Base-by-base conservation (phyloP, 2,888 invertebrate species). In the Barypeithes pellucidus region DNA sequence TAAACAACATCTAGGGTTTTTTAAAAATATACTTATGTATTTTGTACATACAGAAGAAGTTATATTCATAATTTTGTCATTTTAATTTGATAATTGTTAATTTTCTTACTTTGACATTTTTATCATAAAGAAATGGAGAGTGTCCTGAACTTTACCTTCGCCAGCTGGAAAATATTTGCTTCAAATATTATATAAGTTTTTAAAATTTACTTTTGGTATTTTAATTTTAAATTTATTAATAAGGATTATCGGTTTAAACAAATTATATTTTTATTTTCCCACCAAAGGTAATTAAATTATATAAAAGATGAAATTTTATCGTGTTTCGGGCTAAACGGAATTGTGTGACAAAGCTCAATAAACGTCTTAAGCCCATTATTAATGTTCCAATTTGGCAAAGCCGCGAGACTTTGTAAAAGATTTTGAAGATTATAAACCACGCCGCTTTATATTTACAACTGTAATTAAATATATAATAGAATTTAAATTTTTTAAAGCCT, bases 371-470 rank as follows among this genome's bases (percentile, higher is more conserved):
- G 47, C 20, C 47, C 43, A 43, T 47, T 18, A 47, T 20, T 18
- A 47, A 47, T 47, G 47, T 47, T 47, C 47, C 47, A 47, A 20
- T 47, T 20, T 47, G 9, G 47, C 47, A 47, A 47, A 47, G 47
- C 20, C 47, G 47, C 18, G 5, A 11, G 20, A 12, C 18, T 47
- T 47, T 20, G 18, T 47, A 11, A 47, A 47, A 47, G 47, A 47
- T 47, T 47, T 47, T 47, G 18, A 47, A 47, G 47, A 47, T 20
- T 47, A 47, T 47, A 47, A 11, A 47, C 47, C 20, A 47, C 43
- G 3, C 7, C 43, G 43, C 43, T 43, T 43, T 43, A 16, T 2
- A 16, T n/a, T 43, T 39, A 12, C 39, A 1, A 4, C 4, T 39
- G 39, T 39, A 39, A 43, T 39, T 39, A 5, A 33, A 5, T 39